These are phyloP conservation scores for Epicauta chinensis DNA, from an alignment of 1,140 invertebrate species.

Conservation along the genomic window DNA sequence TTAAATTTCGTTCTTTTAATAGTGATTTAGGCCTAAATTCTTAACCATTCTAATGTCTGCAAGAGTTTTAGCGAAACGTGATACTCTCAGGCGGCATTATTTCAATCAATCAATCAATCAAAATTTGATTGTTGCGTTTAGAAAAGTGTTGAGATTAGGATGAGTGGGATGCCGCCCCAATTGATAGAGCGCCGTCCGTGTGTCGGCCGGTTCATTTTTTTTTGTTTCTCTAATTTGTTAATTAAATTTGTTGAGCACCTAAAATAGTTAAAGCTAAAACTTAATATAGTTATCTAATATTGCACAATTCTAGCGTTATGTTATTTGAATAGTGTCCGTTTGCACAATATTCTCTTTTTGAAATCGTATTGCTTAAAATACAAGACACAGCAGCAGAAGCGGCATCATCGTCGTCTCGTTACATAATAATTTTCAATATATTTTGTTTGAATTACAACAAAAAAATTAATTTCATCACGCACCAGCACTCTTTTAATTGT, in stretches of 20 bases:
- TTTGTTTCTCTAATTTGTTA: constrained; percentile 6
- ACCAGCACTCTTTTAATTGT: constrained; percentile 5
- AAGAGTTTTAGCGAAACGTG: constrained; percentile 21
- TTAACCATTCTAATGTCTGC: constrained; percentile 19
- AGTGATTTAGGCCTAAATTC: constrained; percentile 23
- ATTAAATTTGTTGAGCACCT: constrained; percentile 19
- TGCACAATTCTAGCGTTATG: constrained; percentile 12
- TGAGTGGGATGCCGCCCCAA: not conserved
- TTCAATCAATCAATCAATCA: not conserved
- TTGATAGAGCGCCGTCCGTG: not conserved
- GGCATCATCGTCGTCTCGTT: not conserved
- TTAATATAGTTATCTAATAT: constrained; percentile 18
- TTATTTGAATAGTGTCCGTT: constrained; percentile 8
- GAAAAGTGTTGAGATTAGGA: too few species aligned
- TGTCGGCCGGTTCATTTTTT: constrained; percentile 11
- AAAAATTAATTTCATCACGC: constrained; percentile 2
- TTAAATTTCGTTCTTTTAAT: not conserved
- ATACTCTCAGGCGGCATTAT: constrained; percentile 10
- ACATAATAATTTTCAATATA: too few species aligned
- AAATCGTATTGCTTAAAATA: constrained; percentile 13
- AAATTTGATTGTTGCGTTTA: constrained; percentile 1
- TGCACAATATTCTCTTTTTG: constrained; percentile 1
- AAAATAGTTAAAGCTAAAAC: constrained; percentile 16
- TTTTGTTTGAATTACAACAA: not conserved
- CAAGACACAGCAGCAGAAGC: constrained; percentile 14